Percentiles rank a stretch among this genome's conserved stretches.
Evolutionary conservation across 2,797 vertebrate species (phyloP).

Genomic region (Mormyrus proboscirostris): DNA sequence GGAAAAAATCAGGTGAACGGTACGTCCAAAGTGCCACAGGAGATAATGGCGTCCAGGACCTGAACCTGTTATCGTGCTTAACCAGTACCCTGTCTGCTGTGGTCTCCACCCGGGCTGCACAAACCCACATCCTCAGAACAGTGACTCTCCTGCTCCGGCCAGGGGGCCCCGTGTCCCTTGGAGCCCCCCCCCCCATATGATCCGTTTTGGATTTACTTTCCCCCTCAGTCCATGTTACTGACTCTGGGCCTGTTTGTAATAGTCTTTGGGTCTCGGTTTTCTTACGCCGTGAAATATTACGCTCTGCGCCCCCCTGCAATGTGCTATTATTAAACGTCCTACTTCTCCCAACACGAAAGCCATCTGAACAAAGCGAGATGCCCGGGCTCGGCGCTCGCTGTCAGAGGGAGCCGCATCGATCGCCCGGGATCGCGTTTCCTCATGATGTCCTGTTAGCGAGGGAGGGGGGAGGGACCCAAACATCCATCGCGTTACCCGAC

Average conservation of each 20-base stretch:
- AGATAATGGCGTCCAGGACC: background rate
- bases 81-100: background rate
- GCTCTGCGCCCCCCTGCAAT: constrained; percentile 33
- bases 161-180: background rate
- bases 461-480: constrained; percentile 26
- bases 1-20: background rate
- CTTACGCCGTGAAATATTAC: constrained; percentile 37
- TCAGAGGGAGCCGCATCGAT: constrained; percentile 44
- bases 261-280: constrained; percentile 30
- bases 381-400: constrained; percentile 29
- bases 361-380: constrained; percentile 22
- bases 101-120: background rate
- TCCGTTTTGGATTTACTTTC: background rate
- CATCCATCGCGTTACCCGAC: background rate
- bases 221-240: background rate
- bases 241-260: constrained; percentile 16
- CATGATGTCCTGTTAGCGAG: constrained; percentile 29
- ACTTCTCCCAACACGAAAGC: constrained; percentile 40
- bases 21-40: background rate
- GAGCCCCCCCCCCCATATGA: background rate
- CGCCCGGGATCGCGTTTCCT: constrained; percentile 29
- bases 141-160: background rate
- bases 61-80: background rate
- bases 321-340: constrained; percentile 50
- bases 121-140: background rate